phyloP scores from a whole-genome alignment of 2,113 vertebrate species.

The Mionectes macconnelli region DNA sequence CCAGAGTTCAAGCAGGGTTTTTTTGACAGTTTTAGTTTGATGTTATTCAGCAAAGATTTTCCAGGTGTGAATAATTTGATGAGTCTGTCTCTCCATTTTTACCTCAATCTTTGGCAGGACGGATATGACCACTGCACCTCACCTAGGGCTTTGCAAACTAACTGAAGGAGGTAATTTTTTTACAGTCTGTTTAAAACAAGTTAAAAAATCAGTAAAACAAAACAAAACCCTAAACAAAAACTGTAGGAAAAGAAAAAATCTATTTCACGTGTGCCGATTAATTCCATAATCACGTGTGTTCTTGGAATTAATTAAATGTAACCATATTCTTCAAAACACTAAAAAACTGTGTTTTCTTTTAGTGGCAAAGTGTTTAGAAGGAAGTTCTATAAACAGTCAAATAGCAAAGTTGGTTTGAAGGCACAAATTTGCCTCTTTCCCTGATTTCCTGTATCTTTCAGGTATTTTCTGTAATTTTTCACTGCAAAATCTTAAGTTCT shows the following conservation, averaged over 20 bases:
- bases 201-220: not conserved
- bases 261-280: not conserved
- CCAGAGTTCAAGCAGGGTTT: not conserved
- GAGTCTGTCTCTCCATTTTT: not conserved
- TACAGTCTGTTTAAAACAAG: not conserved
- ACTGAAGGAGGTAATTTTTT: not conserved
- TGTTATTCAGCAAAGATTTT: not conserved
- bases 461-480: not conserved
- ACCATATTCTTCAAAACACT: not conserved
- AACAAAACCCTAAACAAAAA: not conserved
- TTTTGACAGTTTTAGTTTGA: not conserved
- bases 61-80: not conserved
- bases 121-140: not conserved
- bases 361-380: not conserved
- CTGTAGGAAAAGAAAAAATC: not conserved
- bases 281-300: not conserved
- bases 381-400: not conserved
- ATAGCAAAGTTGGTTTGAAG: not conserved
- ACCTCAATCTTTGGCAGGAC: not conserved
- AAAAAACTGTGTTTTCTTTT: not conserved
- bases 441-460: not conserved
- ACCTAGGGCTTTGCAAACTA: not conserved
- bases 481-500: not conserved
- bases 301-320: not conserved
- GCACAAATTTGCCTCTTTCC: not conserved